phyloP scores from a whole-genome alignment of 2,888 invertebrate genomes.

The Mamestra brassicae region DNA sequence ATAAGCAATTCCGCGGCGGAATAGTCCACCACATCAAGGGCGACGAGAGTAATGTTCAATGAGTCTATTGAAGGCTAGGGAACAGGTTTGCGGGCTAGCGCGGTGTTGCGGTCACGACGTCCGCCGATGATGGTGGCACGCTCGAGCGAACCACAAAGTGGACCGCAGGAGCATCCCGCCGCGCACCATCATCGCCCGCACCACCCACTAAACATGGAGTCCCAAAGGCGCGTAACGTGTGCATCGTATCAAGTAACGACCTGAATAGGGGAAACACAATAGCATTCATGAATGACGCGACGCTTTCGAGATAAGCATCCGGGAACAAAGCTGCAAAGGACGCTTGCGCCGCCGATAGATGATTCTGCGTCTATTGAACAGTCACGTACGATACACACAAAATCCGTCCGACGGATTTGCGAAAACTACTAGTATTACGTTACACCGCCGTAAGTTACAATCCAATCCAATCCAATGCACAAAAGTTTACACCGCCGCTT shows the following conservation, averaged over 20 bases:
- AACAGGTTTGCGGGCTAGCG: constrained; percentile 83
- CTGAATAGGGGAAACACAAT: constrained; percentile 80
- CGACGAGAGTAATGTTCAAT: constrained; percentile 63
- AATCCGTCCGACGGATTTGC: constrained; percentile 68
- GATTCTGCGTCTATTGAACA: constrained; percentile 74
- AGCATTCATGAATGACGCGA: constrained; percentile 78
- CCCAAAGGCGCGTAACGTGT: constrained; percentile 66
- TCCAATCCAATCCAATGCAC: no score
- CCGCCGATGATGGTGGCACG: constrained; percentile 78
- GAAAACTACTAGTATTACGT: constrained; percentile 65
- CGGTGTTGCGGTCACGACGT: constrained; percentile 85
- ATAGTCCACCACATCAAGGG: constrained; percentile 59
- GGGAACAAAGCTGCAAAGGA: constrained; percentile 72
- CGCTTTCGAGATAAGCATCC: constrained; percentile 77
- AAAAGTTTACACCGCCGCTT: constrained; percentile 49
- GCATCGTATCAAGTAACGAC: constrained; percentile 78
- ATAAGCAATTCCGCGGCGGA: constrained; percentile 53
- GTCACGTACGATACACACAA: constrained; percentile 81
- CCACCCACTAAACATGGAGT: constrained; percentile 74
- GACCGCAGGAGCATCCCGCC: constrained; percentile 75
- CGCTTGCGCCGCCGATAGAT: constrained; percentile 70
- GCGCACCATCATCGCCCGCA: constrained; percentile 54
- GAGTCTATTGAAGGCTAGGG: constrained; percentile 70
- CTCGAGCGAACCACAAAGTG: constrained; percentile 83
- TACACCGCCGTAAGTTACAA: constrained; percentile 36